Evolutionary conservation across 2,113 vertebrate species (phyloP).

Genomic region (Hippocampus comes): DNA sequence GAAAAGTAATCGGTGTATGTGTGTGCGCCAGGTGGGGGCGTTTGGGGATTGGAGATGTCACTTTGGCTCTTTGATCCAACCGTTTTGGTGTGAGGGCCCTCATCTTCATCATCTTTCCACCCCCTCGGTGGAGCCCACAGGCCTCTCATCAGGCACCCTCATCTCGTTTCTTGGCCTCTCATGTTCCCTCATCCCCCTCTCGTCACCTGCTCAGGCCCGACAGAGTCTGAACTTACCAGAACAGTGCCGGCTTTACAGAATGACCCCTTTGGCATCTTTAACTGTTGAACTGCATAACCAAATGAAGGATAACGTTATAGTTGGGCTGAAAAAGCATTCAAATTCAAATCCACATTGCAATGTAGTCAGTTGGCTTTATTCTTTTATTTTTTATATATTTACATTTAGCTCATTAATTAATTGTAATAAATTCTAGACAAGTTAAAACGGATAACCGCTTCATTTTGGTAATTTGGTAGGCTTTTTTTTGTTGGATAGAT

Average conservation of each 20-base stretch:
- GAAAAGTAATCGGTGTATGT: conserved; percentile 34
- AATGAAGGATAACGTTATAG: neutral
- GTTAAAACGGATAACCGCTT: too few species aligned
- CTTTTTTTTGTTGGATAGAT: too few species aligned
- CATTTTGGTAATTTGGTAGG: too few species aligned
- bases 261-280: conserved; percentile 6
- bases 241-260: conserved; percentile 26
- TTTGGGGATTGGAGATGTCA: conserved; percentile 13
- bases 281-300: neutral
- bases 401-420: too few species aligned
- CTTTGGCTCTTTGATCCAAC: conserved; percentile 44
- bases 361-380: too few species aligned
- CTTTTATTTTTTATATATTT: too few species aligned
- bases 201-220: conserved; percentile 31
- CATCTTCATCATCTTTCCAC: conserved; percentile 52
- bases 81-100: conserved; percentile 56
- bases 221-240: neutral
- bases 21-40: conserved; percentile 14
- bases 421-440: too few species aligned
- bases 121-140: conserved; percentile 38
- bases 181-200: conserved; percentile 42
- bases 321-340: too few species aligned
- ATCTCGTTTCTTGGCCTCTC: conserved; percentile 59
- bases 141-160: conserved; percentile 57
- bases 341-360: too few species aligned